These are phyloP conservation scores for Pelagia noctiluca DNA, from an alignment of 30 jellyfish, hydroid and myxozoan genomes.

Conservation along the genomic window DNA sequence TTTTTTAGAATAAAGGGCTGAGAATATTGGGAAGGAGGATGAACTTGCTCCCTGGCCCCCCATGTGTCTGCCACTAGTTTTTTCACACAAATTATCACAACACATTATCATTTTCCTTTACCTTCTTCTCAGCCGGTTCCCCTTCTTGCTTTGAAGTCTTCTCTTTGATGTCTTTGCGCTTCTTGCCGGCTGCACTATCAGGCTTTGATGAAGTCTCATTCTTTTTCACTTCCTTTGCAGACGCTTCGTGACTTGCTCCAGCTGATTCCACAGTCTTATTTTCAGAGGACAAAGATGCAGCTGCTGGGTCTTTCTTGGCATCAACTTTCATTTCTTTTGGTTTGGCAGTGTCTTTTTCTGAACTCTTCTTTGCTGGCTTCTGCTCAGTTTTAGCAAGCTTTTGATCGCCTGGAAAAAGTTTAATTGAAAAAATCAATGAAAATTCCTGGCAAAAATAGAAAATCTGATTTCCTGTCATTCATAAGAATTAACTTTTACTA, in stretches of 20 bases:
- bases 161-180: conserved; percentile 55
- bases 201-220: conserved; percentile 28
- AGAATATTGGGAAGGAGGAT: too few species aligned
- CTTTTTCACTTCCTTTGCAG: conserved; percentile 38
- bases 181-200: conserved; percentile 20
- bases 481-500: too few species aligned
- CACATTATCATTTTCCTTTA: conserved; percentile 47
- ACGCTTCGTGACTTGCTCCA: background rate
- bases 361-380: conserved; percentile 12
- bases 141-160: conserved; percentile 58
- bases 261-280: conserved; percentile 39
- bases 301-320: conserved; percentile 11
- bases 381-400: conserved; percentile 8
- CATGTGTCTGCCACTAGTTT: too few species aligned
- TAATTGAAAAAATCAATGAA: too few species aligned
- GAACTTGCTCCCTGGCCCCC: too few species aligned
- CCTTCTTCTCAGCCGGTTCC: conserved; percentile 41
- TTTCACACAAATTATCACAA: too few species aligned
- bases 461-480: too few species aligned
- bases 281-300: background rate
- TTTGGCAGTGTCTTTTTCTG: conserved; percentile 10
- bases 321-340: conserved; percentile 1
- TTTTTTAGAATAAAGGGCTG: too few species aligned
- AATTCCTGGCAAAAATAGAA: too few species aligned
- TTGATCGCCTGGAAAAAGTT: conserved; percentile 3